A percentile compares a stretch with the other conserved stretches of the same genome.
phyloP scores from a whole-genome alignment of 2,888 invertebrate species.

The Rhaphigaster nebulosa region DNA sequence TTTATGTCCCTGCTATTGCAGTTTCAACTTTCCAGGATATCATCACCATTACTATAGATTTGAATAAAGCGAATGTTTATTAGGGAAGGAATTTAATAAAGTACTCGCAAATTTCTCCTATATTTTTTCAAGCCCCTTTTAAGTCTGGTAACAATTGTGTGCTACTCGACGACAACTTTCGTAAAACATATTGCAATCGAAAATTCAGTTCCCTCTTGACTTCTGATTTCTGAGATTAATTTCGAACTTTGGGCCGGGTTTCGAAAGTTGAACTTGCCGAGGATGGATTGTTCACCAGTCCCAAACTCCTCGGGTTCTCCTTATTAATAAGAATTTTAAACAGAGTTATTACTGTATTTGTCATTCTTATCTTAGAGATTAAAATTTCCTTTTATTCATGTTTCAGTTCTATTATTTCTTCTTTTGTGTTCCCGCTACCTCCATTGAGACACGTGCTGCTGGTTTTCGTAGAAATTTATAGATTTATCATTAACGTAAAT shows the following conservation, averaged over 20 bases:
- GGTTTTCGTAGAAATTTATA: too few relatives aligned
- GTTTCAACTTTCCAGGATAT: background rate
- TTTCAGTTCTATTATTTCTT: background rate
- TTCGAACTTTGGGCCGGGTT: background rate
- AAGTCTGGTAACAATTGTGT: background rate
- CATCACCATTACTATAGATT: background rate
- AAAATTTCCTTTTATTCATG: background rate
- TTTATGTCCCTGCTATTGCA: too few relatives aligned
- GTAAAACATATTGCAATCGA: background rate
- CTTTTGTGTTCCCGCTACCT: background rate
- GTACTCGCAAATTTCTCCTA: background rate
- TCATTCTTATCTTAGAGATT: background rate
- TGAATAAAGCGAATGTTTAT: background rate
- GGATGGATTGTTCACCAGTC: conserved; percentile 15
- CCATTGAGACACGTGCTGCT: background rate
- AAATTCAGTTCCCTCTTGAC: background rate
- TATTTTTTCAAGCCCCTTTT: background rate
- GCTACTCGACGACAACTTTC: background rate
- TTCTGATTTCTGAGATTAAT: conserved; percentile 31
- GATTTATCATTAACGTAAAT: too few relatives aligned
- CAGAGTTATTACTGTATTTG: background rate
- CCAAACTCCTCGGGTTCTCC: background rate
- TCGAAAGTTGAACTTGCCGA: background rate
- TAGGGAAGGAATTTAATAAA: background rate
- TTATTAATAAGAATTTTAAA: conserved; percentile 29